These are phyloP conservation scores for Drosophila meridiana DNA, from an alignment of 2,888 invertebrate genomes.

Conservation along the genomic window DNA sequence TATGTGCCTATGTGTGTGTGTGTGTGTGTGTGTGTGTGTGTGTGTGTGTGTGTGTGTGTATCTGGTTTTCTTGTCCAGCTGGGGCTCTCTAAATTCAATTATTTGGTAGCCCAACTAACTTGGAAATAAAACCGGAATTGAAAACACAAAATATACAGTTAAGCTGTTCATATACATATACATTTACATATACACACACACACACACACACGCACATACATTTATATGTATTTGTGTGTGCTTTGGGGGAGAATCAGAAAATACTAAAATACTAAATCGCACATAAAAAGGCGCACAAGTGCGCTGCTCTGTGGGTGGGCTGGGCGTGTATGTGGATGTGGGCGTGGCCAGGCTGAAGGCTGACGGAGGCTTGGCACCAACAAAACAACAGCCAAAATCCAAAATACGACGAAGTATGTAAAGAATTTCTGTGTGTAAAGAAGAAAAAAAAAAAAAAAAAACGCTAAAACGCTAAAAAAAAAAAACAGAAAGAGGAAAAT, in stretches of 20 bases:
- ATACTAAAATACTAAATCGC: conserved; percentile 58
- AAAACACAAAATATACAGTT: conserved; percentile 42
- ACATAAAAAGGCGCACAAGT: conserved; percentile 52
- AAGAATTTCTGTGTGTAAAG: conserved; percentile 40
- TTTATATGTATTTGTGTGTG: background rate
- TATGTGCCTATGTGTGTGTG: background rate
- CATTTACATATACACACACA: background rate
- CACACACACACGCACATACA: background rate
- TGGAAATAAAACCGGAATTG: conserved; percentile 59
- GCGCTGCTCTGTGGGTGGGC: conserved; percentile 2
- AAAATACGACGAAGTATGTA: conserved; percentile 44
- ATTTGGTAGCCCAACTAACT: conserved; percentile 66
- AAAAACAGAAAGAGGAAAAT: conserved; percentile 12
- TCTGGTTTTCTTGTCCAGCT: conserved; percentile 53
- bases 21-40: background rate
- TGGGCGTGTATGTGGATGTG: background rate
- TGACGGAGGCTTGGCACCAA: conserved; percentile 12
- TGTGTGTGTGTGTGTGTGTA: conserved; percentile 1
- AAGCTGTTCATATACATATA: background rate
- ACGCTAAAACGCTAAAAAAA: conserved; percentile 52
- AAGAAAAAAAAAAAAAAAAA: conserved; percentile 10
- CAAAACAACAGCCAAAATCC: background rate
- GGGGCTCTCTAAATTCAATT: conserved; percentile 63
- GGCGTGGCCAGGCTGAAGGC: conserved; percentile 6
- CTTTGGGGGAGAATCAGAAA: conserved; percentile 48